A percentile compares a stretch with the other conserved stretches of the same genome.
These are phyloP conservation scores for Hypomecis atomaria DNA, from an alignment of 2,888 invertebrate species.

Conservation along the genomic window DNA sequence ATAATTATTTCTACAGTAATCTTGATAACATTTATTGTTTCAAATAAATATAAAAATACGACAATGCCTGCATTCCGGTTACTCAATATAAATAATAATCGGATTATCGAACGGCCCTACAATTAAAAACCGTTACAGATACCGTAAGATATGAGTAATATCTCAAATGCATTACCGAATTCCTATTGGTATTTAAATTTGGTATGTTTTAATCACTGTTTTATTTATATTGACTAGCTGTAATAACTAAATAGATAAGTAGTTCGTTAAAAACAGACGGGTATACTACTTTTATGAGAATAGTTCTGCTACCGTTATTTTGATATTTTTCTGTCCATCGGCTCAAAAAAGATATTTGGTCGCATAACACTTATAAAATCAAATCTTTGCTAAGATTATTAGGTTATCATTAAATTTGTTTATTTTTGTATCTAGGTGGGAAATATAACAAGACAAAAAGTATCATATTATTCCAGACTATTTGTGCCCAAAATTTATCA, in stretches of 20 bases:
- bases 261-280: neutral
- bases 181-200: constrained; percentile 27
- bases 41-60: constrained; percentile 2
- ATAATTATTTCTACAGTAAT: neutral
- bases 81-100: constrained; percentile 19
- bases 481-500: no score
- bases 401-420: no score
- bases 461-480: no score
- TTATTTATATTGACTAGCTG: constrained; percentile 14
- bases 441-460: no score
- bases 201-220: constrained; percentile 10
- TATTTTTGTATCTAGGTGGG: no score
- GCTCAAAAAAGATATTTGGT: no score
- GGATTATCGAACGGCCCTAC: constrained; percentile 33
- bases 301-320: no score
- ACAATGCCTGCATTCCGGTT: constrained; percentile 22
- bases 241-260: neutral
- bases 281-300: neutral
- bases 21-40: neutral
- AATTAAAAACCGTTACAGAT: constrained; percentile 41
- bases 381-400: no score
- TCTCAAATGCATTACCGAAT: constrained; percentile 22
- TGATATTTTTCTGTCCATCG: no score
- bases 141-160: constrained; percentile 25
- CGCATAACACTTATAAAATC: no score